Base-by-base conservation (phyloP, 2,888 invertebrate genomes). In the Spialia ferax region DNA sequence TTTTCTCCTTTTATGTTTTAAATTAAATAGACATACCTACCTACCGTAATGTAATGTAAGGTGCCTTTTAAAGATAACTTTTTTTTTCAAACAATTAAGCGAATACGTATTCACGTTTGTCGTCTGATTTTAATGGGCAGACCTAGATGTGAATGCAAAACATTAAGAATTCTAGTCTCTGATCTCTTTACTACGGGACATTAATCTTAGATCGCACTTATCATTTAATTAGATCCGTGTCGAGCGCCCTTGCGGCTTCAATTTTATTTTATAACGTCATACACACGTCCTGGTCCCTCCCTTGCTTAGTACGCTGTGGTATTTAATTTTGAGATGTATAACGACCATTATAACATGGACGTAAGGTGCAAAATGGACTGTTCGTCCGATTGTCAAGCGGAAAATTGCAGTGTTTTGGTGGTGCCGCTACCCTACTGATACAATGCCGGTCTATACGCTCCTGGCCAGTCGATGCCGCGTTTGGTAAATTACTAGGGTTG, bases 221-320 rank as follows among this genome's bases (percentile, higher is more conserved):
- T 93, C 93, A 91, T 93, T 93, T 93, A 93, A 93, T 93, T 93
- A 93, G 91, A 93, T 93, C 93, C 86, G 85, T 82, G 85, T 85
- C 77, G 87, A 81, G 86, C 86, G 87, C 87, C 87, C 88, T 89
- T 87, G 89, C 76, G 85, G 88, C 86, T 91, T 91, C 91, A 91
- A 91, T 93, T 93, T 92, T 91, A 92, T 91, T 92, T 93, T 92
- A 92, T 83, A 91, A 91, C 86, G 93, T 93, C 93, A 93, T 93
- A 92, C 89, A 92, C 93, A 93, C 92, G 89, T 89, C 86, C 83
- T 86, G 91, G 89, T 87, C 85, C 82, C 86, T 86, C 87, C 87
- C 85, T 84, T 79, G 80, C 84, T 83, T 84, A 86, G 81, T 84
- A 83, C 79, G 75, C 75, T 71, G 74, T 83, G 83, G 82, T 59